These are phyloP conservation scores for Watsonalla cultraria DNA, from an alignment of 2,888 invertebrate genomes.

Conservation along the genomic window DNA sequence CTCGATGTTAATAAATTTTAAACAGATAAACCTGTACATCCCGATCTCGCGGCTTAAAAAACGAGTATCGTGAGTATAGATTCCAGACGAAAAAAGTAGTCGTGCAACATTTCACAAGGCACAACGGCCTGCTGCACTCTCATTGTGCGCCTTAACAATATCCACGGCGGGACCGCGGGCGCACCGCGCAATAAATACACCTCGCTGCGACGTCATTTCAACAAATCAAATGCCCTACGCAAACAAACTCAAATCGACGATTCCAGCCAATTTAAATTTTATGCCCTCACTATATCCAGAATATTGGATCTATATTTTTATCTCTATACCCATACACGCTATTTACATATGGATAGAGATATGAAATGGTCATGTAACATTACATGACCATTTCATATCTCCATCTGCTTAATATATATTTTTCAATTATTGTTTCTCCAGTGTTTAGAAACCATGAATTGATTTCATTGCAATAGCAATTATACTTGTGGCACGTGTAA, in stretches of 20 bases:
- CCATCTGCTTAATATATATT: slow-evolving; percentile 7
- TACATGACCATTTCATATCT: slow-evolving; percentile 4
- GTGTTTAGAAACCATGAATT: too few species aligned
- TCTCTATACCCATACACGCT: slow-evolving; percentile 13
- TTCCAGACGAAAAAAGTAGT: slow-evolving; percentile 79
- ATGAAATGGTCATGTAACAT: too few species aligned
- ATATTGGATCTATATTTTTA: slow-evolving; percentile 24
- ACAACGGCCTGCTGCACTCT: slow-evolving; percentile 74
- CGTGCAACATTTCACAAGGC: slow-evolving; percentile 78
- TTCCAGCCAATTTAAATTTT: slow-evolving; percentile 63
- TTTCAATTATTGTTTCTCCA: too few species aligned
- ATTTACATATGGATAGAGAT: too few species aligned
- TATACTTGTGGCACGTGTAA: too few species aligned
- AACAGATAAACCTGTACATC: slow-evolving; percentile 79
- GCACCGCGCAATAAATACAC: slow-evolving; percentile 66
- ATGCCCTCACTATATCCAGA: slow-evolving; percentile 42
- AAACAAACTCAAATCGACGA: slow-evolving; percentile 63
- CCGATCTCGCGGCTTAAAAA: slow-evolving; percentile 74
- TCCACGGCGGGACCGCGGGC: slow-evolving; percentile 58
- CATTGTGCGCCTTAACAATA: slow-evolving; percentile 76
- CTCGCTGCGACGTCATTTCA: slow-evolving; percentile 62
- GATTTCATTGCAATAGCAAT: too few species aligned
- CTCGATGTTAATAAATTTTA: slow-evolving; percentile 78
- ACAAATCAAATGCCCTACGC: slow-evolving; percentile 67
- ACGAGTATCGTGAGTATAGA: slow-evolving; percentile 74